phyloP scores from a whole-genome alignment of 2,797 vertebrate genomes.

The Megaceryle alcyon region DNA sequence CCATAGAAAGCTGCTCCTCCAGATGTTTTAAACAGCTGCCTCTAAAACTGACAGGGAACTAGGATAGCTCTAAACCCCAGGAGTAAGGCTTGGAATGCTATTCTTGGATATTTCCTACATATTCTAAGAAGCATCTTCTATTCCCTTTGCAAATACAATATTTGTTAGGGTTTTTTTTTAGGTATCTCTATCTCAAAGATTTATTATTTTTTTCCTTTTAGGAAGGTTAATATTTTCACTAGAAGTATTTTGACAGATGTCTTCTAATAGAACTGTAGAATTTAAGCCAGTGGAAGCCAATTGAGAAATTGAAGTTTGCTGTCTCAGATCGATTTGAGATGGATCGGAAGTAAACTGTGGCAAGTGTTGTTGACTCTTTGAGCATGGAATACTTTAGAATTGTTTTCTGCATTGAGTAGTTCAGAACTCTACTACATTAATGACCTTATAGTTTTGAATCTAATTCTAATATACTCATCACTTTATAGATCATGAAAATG shows the following conservation, averaged over 20 bases:
- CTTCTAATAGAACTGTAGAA: neutral
- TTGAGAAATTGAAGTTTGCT: neutral
- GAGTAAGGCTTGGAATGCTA: constrained; percentile 13
- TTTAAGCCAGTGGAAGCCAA: neutral
- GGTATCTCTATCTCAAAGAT: neutral
- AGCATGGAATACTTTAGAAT: neutral
- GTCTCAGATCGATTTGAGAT: neutral
- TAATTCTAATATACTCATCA: neutral
- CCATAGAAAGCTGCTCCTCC: neutral
- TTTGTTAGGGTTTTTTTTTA: neutral
- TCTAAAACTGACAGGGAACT: neutral
- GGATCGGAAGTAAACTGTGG: neutral
- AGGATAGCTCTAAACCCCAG: neutral
- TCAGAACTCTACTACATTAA: neutral
- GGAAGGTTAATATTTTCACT: neutral
- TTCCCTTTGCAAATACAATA: neutral
- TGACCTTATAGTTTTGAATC: neutral
- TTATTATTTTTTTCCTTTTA: neutral
- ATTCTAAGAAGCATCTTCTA: neutral
- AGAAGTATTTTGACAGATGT: neutral
- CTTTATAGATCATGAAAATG: neutral
- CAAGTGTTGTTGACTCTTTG: neutral
- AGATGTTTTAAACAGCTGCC: neutral
- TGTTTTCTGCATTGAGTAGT: neutral
- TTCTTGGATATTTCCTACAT: neutral